Percentiles rank a stretch among this genome's conserved stretches.
Evolutionary conservation across 2,797 vertebrate species (phyloP).

Genomic region (Vipera ursinii): DNA sequence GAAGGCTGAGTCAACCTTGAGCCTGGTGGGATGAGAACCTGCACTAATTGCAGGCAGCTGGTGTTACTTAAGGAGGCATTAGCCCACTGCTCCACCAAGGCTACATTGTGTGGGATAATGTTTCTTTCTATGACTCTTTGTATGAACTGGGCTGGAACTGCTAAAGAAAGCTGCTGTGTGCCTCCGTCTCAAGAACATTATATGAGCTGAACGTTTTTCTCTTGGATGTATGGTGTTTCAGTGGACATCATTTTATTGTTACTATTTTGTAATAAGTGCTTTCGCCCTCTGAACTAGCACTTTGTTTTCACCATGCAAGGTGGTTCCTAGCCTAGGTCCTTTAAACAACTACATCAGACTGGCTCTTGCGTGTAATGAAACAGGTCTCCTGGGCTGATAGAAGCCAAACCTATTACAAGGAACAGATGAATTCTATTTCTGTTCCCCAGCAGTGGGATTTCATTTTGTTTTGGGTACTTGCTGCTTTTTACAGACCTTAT

Average conservation of each 20-base stretch:
- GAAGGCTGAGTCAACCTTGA: no score
- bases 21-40: no score
- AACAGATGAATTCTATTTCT: conserved; percentile 3
- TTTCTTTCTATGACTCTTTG: no score
- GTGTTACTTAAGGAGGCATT: no score
- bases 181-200: neutral
- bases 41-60: no score
- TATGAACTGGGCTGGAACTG: no score
- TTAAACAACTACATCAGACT: neutral
- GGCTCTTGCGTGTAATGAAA: conserved; percentile 14
- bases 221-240: neutral
- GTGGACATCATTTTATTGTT: neutral
- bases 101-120: no score
- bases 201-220: no score
- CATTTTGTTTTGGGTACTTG: conserved; percentile 30
- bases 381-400: conserved; percentile 1
- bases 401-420: conserved; percentile 15
- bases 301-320: neutral
- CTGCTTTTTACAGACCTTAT: conserved; percentile 5
- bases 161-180: neutral
- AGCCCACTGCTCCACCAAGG: no score
- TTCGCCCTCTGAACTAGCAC: neutral
- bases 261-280: neutral
- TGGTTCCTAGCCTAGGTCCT: neutral
- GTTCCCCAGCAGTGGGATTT: conserved; percentile 18